These are phyloP conservation scores for Bombus polaris DNA, from an alignment of 1,140 invertebrate genomes.

Conservation along the genomic window DNA sequence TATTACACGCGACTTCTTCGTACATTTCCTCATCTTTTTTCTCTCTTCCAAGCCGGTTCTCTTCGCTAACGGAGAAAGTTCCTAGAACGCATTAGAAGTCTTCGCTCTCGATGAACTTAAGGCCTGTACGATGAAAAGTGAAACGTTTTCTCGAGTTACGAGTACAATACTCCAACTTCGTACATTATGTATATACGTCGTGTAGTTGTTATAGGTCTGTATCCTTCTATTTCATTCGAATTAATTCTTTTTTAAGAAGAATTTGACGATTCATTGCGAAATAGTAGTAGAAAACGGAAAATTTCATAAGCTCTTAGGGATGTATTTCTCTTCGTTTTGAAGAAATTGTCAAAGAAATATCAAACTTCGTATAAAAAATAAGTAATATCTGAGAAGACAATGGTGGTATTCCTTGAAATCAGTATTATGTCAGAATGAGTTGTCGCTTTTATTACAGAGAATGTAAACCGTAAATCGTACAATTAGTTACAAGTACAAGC, in stretches of 20 bases:
- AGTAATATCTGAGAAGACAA: too few relatives aligned
- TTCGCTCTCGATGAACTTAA: background rate
- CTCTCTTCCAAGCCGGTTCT: background rate
- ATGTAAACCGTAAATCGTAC: background rate
- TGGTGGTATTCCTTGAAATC: background rate
- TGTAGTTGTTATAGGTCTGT: background rate
- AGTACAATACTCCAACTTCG: background rate
- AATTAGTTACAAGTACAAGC: background rate
- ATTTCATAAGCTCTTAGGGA: background rate
- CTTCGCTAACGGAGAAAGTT: slow-evolving; percentile 19
- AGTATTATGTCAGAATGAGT: too few relatives aligned
- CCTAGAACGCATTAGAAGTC: background rate
- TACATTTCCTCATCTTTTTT: background rate
- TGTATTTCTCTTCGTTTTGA: background rate
- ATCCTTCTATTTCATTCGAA: background rate
- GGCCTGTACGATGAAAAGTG: background rate
- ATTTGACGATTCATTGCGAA: background rate
- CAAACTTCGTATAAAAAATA: background rate
- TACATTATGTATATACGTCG: background rate
- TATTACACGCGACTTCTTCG: slow-evolving; percentile 35
- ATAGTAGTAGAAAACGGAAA: background rate
- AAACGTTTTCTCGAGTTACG: background rate
- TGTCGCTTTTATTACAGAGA: background rate
- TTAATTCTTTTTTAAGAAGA: background rate
- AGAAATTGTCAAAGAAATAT: background rate